phyloP scores from a whole-genome alignment of 2,888 invertebrate species.

The Nomada goodeniana region DNA sequence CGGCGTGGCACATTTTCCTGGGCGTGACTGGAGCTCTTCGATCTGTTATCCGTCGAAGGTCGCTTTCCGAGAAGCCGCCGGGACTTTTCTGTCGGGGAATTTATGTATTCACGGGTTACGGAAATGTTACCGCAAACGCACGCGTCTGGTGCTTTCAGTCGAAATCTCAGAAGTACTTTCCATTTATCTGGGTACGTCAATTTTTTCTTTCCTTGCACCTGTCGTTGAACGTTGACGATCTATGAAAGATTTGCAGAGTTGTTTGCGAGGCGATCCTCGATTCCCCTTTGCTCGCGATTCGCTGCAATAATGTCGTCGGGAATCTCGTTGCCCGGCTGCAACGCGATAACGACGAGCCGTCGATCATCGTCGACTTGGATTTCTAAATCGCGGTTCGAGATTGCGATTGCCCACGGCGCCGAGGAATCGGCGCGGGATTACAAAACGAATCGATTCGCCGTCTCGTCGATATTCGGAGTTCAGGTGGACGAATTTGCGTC shows the following conservation, averaged over 20 bases:
- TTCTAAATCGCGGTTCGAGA: slow-evolving; percentile 20
- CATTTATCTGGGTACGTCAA: no score
- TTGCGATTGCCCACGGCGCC: neutral
- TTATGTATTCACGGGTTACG: no score
- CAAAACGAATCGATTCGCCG: neutral
- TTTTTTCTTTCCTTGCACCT: no score
- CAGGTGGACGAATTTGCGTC: neutral
- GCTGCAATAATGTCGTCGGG: no score
- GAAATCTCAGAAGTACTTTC: no score
- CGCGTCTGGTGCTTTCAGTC: no score
- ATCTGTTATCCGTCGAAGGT: neutral
- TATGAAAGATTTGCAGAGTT: no score
- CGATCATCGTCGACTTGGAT: slow-evolving; percentile 14
- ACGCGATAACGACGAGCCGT: slow-evolving; percentile 12
- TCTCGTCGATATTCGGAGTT: neutral
- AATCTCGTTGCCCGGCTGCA: slow-evolving; percentile 20
- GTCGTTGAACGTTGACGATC: no score
- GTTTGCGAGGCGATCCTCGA: neutral
- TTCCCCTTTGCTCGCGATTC: no score
- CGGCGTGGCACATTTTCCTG: neutral
- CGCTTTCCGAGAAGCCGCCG: neutral
- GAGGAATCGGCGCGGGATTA: no score
- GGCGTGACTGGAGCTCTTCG: slow-evolving; percentile 3
- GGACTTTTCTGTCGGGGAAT: no score
- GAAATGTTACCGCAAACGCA: no score